Conservation (phyloP, 1,140 invertebrate species). For the Aleiodes sp. region DNA sequence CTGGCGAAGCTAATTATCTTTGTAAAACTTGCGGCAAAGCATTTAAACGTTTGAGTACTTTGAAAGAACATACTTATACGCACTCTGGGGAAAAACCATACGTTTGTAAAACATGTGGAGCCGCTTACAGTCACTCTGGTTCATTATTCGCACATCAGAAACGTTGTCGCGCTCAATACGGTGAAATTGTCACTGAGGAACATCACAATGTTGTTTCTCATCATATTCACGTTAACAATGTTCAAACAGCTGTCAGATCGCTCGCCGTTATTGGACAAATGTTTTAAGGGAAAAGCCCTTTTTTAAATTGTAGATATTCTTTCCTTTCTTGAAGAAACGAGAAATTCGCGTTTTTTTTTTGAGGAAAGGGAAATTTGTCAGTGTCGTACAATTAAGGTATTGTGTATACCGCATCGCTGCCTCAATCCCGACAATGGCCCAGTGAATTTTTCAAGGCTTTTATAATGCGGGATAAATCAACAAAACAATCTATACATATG, state of each 20-base stretch:
- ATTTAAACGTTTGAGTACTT: conserved; percentile 72
- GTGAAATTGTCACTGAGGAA: conserved; percentile 56
- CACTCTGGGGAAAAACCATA: conserved; percentile 70
- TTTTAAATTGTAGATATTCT: background rate
- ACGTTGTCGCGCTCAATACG: conserved; percentile 59
- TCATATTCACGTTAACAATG: conserved; percentile 62
- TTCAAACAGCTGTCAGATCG: conserved; percentile 59
- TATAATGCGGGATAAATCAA: background rate
- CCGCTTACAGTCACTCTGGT: conserved; percentile 65
- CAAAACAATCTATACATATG: background rate
- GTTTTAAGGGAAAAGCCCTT: conserved; percentile 45
- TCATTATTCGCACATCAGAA: conserved; percentile 67
- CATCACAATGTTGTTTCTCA: conserved; percentile 53
- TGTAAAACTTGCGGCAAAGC: conserved; percentile 74
- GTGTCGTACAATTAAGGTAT: background rate
- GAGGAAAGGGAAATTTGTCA: background rate
- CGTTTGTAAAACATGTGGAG: conserved; percentile 68
- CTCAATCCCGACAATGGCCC: conserved; percentile 20
- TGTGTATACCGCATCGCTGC: conserved; percentile 30
- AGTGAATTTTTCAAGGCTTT: background rate
- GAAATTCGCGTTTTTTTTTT: background rate
- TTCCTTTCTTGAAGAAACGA: background rate
- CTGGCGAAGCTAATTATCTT: conserved; percentile 69
- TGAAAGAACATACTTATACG: conserved; percentile 68
- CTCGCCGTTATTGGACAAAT: conserved; percentile 62